Evolutionary conservation across 2,797 vertebrate genomes (phyloP).

Genomic region (Hippopotamyrus pictus): DNA sequence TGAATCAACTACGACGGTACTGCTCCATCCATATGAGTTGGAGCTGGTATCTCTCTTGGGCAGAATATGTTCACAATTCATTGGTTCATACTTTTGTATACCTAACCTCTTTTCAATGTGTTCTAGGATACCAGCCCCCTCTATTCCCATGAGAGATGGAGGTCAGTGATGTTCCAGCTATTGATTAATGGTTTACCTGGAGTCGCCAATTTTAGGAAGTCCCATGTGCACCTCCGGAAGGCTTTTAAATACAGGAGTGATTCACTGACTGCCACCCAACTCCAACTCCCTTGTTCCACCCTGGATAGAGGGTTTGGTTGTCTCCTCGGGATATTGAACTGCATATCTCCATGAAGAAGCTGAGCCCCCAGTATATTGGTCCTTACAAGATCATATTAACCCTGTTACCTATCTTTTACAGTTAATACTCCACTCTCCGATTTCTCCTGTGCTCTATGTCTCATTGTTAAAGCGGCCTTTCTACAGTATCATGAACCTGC

Average conservation of each 20-base stretch:
- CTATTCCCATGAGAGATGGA: neutral
- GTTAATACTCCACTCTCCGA: neutral
- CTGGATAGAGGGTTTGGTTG: neutral
- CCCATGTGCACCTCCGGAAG: neutral
- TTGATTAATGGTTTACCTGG: neutral
- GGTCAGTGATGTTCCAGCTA: neutral
- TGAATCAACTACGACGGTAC: neutral
- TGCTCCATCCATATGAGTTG: neutral
- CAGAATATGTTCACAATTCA: neutral
- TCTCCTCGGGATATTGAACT: neutral
- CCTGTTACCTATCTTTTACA: neutral
- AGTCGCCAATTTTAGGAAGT: neutral
- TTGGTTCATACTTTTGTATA: neutral
- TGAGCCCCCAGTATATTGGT: neutral
- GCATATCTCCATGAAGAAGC: neutral
- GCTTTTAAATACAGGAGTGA: neutral
- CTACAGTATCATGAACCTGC: neutral
- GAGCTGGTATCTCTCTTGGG: neutral
- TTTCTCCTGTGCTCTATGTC: neutral
- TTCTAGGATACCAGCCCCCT: neutral
- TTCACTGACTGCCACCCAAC: neutral
- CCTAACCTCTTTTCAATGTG: neutral
- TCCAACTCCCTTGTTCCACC: neutral
- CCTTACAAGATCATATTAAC: neutral
- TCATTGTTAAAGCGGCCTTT: neutral